Evolutionary conservation across 1,140 invertebrate genomes (phyloP), one percentile per base, ranked within the genome.

Genomic region (Drosophila littoralis): DNA sequence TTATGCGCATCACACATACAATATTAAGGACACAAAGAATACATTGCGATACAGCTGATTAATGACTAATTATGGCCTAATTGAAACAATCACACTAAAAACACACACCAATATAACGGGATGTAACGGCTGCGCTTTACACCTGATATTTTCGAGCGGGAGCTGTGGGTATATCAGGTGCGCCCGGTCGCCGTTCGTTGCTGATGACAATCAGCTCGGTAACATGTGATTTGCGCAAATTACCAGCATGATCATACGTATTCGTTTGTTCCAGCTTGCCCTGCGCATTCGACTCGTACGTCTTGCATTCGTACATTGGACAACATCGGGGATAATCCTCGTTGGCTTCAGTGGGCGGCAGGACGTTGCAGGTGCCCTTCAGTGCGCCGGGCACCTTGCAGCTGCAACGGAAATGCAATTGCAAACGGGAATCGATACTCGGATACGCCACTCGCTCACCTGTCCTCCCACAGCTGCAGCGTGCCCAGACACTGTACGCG

Each of bases 401-500:
- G 55, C 91, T 92, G 51, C 7, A 48, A 42, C 2, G 10, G 17
- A 8, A 48, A 48, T 8, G 22, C 7, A n/a, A 28, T n/a, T 35
- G 13, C 1, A 1, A 10, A 38, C 45, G 2, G 2, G 22, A 28
- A 28, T 28, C 5, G 22, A 28, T 28, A 5, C 22, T 2, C 4
- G 22, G 0, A 28, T 28, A 28, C 22, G 4, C 22, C 2, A 5
- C 3, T 5, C 22, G 28, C 69, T 74, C 35, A 92, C 91, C 74
- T 91, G 46, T 92, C 91, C 54, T 92, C 85, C 91, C 91, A 92
- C 9, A 92, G 40, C 28, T 84, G 69, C 17, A 77, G 59, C 0
- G 79, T 82, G 15, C 89, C 91, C 38, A 91, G 71, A 12, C 91
- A 92, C 35, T 92, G 91, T 0, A 92, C 78, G 6, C 91, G 74